A percentile compares a stretch with the other conserved stretches of the same genome.
Conservation (phyloP, 2,888 invertebrate species). For the Pollenia amentaria region DNA sequence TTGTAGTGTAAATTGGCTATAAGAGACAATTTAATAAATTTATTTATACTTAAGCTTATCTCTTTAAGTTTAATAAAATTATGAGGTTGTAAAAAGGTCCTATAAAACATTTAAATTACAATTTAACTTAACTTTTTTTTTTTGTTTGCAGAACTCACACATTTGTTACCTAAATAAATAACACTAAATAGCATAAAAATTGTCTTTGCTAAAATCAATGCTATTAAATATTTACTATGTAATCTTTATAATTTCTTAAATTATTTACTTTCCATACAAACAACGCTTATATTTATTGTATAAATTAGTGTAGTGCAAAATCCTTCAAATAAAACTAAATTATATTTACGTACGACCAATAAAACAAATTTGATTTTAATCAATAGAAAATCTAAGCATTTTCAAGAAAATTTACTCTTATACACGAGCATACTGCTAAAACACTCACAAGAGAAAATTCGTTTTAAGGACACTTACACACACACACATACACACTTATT, state of each 20-base stretch:
- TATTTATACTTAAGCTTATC: too few species aligned
- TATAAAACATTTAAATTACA: constrained; percentile 47
- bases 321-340: constrained; percentile 71
- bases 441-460: constrained; percentile 1
- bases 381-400: constrained; percentile 69
- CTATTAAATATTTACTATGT: constrained; percentile 66
- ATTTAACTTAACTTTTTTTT: not conserved
- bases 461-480: constrained; percentile 19
- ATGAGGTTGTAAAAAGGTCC: not conserved
- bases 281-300: constrained; percentile 32
- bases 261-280: constrained; percentile 42
- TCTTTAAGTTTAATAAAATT: not conserved
- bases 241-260: constrained; percentile 62
- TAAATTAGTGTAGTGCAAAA: constrained; percentile 66
- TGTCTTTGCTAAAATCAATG: constrained; percentile 47
- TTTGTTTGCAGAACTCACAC: not conserved
- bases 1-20: too few species aligned
- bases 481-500: not conserved
- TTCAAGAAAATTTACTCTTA: constrained; percentile 62
- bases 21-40: too few species aligned
- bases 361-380: constrained; percentile 83
- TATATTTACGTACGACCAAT: constrained; percentile 81
- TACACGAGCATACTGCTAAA: not conserved
- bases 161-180: constrained; percentile 23
- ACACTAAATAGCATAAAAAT: constrained; percentile 29